Evolutionary conservation across 2,888 invertebrate genomes (phyloP).

Genomic region (Synanthedon tipuliformis): DNA sequence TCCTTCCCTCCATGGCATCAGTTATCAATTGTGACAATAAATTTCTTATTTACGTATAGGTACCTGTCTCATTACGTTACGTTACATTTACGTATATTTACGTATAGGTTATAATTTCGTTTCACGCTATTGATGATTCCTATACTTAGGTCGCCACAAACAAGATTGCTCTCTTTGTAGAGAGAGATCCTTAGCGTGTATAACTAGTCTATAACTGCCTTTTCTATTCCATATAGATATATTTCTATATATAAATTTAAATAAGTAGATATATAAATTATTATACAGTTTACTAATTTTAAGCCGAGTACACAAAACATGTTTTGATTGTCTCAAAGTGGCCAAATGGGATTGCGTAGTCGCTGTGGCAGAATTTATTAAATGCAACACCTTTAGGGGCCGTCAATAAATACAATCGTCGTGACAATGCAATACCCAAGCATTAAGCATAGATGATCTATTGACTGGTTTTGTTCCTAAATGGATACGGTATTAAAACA

Average conservation of each 20-base stretch:
- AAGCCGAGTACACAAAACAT: constrained; percentile 11
- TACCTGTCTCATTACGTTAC: too few species aligned
- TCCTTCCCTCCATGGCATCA: too few species aligned
- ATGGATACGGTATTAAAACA: background rate
- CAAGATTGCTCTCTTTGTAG: too few species aligned
- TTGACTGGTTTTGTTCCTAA: background rate
- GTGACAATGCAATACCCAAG: constrained; percentile 19
- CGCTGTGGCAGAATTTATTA: constrained; percentile 15
- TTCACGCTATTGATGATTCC: too few species aligned
- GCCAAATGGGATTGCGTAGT: constrained; percentile 16
- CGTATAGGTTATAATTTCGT: too few species aligned
- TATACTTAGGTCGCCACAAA: too few species aligned
- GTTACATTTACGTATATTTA: too few species aligned
- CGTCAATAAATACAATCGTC: constrained; percentile 18
- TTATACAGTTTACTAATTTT: constrained; percentile 4
- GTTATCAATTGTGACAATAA: too few species aligned
- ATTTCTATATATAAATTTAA: background rate
- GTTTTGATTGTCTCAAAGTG: constrained; percentile 22
- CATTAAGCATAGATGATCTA: constrained; percentile 2
- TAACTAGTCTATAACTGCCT: too few species aligned
- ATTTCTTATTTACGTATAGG: too few species aligned
- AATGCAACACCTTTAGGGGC: constrained; percentile 23
- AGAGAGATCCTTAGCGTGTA: too few species aligned
- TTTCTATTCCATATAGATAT: too few species aligned
- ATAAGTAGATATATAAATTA: background rate